These are phyloP conservation scores for Leptonema lineaticorne DNA, from an alignment of 1,140 invertebrate genomes.

Conservation along the genomic window DNA sequence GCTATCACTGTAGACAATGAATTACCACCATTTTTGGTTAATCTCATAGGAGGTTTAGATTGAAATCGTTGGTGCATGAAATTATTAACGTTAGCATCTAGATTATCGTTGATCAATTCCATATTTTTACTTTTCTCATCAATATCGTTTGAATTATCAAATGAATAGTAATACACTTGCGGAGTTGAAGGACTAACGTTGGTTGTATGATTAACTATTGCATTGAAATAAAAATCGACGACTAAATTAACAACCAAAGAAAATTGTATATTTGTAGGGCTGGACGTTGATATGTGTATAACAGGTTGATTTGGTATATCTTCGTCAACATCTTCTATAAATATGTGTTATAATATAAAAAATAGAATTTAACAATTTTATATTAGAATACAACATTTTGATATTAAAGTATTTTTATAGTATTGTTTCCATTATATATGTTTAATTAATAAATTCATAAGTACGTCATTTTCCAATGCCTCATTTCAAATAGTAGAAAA, in stretches of 20 bases:
- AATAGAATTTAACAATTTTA: too few relatives aligned
- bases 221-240: slow-evolving; percentile 59
- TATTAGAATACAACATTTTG: too few relatives aligned
- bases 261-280: slow-evolving; percentile 54
- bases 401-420: too few relatives aligned
- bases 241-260: slow-evolving; percentile 57
- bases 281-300: slow-evolving; percentile 63
- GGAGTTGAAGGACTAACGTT: slow-evolving; percentile 56
- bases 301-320: slow-evolving; percentile 53
- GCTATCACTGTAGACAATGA: slow-evolving; percentile 60
- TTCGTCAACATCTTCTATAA: slow-evolving; percentile 40
- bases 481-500: too few relatives aligned
- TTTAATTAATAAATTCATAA: too few relatives aligned
- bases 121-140: slow-evolving; percentile 11
- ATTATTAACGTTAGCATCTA: background rate
- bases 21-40: background rate
- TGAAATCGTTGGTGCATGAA: slow-evolving; percentile 36
- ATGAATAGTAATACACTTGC: slow-evolving; percentile 52
- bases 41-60: slow-evolving; percentile 43
- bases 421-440: too few relatives aligned
- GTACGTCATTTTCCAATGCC: too few relatives aligned
- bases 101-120: background rate
- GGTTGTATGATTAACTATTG: slow-evolving; percentile 47
- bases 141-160: slow-evolving; percentile 48
- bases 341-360: background rate